Conservation (phyloP, 2,888 invertebrate genomes). For the Odontothrips loti region DNA sequence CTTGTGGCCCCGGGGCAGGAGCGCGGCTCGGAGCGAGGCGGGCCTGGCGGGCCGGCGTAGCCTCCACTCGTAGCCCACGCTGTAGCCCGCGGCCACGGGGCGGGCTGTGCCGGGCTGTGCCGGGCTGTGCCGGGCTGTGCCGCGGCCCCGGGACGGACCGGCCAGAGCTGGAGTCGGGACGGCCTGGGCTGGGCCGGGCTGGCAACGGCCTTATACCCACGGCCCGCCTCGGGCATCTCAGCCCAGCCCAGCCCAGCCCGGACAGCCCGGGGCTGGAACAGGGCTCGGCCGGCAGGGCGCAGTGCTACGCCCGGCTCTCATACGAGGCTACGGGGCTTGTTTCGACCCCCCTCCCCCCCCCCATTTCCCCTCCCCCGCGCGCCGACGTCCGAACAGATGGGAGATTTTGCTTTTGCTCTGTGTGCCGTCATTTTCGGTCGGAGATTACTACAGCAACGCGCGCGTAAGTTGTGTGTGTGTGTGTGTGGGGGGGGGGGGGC, state of each 20-base stretch:
- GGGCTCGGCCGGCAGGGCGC: not conserved
- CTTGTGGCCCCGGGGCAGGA: not conserved
- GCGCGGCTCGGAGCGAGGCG: not conserved
- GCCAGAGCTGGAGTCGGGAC: not conserved
- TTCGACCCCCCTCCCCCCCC: not conserved
- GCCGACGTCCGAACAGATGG: not conserved
- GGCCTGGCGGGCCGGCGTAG: not conserved
- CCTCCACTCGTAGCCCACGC: not conserved
- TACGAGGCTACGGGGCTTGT: not conserved
- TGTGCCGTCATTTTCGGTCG: not conserved
- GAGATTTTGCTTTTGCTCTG: not conserved
- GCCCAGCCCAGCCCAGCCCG: not conserved
- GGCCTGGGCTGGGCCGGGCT: not conserved
- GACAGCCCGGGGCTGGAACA: not conserved
- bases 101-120: not conserved
- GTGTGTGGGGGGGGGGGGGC: not conserved
- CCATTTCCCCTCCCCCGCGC: not conserved
- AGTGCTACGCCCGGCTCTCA: not conserved
- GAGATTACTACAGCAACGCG: not conserved
- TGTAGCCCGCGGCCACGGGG: not conserved
- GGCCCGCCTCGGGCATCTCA: not conserved
- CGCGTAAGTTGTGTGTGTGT: not conserved
- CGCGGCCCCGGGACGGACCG: not conserved
- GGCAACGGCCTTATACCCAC: not conserved
- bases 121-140: too few relatives aligned